These are phyloP conservation scores for Pygoscelis adeliae DNA, from an alignment of 2,113 vertebrate genomes.

Conservation along the genomic window DNA sequence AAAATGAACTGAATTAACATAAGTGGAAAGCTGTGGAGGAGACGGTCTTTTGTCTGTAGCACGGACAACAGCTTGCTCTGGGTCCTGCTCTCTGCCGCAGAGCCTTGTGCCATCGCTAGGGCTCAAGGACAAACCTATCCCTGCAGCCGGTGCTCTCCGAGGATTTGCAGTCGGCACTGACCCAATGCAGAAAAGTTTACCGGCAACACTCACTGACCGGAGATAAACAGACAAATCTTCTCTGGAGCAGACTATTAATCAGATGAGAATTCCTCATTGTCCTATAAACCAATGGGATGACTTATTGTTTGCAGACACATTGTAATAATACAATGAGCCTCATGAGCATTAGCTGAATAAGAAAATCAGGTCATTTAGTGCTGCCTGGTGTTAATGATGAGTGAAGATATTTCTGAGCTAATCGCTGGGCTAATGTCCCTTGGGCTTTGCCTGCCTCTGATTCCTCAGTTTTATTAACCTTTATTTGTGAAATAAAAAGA, in stretches of 20 bases:
- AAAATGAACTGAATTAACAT: too few species aligned
- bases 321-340: conserved; percentile 62
- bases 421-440: conserved; percentile 18
- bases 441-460: conserved; percentile 3
- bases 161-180: neutral
- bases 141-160: rapidly evolving
- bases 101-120: neutral
- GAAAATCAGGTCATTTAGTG: conserved; percentile 52
- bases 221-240: neutral
- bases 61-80: neutral
- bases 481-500: neutral
- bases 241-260: conserved; percentile 1
- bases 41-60: neutral
- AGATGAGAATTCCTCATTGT: neutral
- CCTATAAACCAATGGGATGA: conserved; percentile 6
- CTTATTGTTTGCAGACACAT: conserved; percentile 34
- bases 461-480: neutral
- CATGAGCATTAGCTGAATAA: conserved; percentile 48
- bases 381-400: conserved; percentile 64
- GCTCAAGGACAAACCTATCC: neutral
- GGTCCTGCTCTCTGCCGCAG: neutral
- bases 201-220: rapidly evolving
- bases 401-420: conserved; percentile 52
- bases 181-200: neutral
- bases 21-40: neutral